Conservation (phyloP, 92 coral and sea anemone genomes). For the Galaxea fascicularis region DNA sequence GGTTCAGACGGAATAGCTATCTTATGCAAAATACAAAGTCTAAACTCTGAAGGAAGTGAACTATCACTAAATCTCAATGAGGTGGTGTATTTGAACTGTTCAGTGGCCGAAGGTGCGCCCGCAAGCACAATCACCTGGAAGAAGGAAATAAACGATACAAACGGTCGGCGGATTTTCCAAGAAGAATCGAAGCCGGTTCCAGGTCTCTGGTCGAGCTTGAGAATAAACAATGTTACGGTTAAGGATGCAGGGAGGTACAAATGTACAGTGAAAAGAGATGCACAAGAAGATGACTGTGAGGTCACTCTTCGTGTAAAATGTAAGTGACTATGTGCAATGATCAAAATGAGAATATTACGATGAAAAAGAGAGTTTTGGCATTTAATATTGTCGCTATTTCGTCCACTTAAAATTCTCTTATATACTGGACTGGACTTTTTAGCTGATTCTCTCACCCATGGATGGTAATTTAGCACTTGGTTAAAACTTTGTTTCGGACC, state of each 20-base stretch:
- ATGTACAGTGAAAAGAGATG: constrained; percentile 6
- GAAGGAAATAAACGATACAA: constrained; percentile 30
- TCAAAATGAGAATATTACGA: background rate
- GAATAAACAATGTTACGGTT: constrained; percentile 5
- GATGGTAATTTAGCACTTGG: no score
- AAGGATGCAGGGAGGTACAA: constrained; percentile 33
- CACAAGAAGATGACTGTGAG: background rate
- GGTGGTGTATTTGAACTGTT: constrained; percentile 58
- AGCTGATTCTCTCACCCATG: no score
- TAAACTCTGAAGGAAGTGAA: background rate
- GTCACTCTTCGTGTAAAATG: constrained; percentile 34
- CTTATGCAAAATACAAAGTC: constrained; percentile 22
- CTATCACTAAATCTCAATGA: constrained; percentile 45
- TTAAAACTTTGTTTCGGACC: no score
- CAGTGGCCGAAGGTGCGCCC: constrained; percentile 54
- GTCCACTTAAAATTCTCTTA: no score
- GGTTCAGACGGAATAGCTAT: constrained; percentile 9
- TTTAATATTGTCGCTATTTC: no score
- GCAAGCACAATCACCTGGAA: constrained; percentile 58
- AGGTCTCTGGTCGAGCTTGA: constrained; percentile 38
- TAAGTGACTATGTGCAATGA: constrained; percentile 1
- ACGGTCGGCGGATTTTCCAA: background rate
- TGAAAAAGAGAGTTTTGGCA: background rate
- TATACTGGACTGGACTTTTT: no score
- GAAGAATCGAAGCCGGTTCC: background rate